Evolutionary conservation across 2,797 vertebrate species (phyloP).

Genomic region (Parauchenoglanis ngamensis): DNA sequence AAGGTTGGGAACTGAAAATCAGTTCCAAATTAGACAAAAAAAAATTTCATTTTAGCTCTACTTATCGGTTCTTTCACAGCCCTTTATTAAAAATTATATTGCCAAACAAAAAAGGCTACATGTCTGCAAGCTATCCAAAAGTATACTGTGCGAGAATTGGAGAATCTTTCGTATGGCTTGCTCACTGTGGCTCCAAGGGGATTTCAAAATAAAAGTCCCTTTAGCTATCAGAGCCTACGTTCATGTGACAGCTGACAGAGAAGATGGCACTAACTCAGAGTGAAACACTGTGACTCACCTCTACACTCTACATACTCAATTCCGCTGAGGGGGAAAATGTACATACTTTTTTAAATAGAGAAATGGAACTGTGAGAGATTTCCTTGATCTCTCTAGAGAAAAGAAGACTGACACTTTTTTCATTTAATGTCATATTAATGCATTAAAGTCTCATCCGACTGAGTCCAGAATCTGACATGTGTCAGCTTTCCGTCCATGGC

Average conservation of each 20-base stretch:
- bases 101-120: no score
- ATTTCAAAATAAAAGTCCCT: no score
- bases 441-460: slow-evolving; percentile 36
- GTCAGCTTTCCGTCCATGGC: slow-evolving; percentile 10
- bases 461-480: slow-evolving; percentile 25
- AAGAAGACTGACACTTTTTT: slow-evolving; percentile 24
- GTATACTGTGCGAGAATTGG: no score
- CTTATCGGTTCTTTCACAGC: no score
- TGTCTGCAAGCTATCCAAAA: no score
- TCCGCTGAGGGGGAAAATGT: background rate
- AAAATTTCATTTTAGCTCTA: no score
- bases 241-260: slow-evolving; percentile 48
- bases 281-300: background rate
- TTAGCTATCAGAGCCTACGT: no score
- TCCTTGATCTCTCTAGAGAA: slow-evolving; percentile 26
- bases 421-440: slow-evolving; percentile 51
- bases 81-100: no score
- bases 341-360: slow-evolving; percentile 17
- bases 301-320: slow-evolving; percentile 19
- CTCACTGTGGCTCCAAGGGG: no score
- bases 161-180: no score
- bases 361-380: slow-evolving; percentile 48
- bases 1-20: no score
- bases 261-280: slow-evolving; percentile 57
- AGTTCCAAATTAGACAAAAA: no score